phyloP scores from a whole-genome alignment of 2,797 vertebrate species.

The Arrhamphus sclerolepis region DNA sequence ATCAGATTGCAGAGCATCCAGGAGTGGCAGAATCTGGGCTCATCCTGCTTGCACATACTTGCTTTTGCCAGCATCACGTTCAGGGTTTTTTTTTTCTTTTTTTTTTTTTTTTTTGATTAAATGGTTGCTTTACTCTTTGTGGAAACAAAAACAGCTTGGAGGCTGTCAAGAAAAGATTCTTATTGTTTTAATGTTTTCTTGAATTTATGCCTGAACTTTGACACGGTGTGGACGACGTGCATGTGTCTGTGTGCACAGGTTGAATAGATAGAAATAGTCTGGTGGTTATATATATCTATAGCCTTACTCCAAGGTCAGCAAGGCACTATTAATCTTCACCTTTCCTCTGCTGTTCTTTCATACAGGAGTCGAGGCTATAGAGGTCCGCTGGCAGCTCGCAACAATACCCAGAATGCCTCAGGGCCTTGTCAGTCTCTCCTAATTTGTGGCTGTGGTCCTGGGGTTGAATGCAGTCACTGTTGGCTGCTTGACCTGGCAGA shows the following conservation, averaged over 20 bases:
- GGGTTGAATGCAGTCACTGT: slow-evolving; percentile 71
- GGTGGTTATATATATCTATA: slow-evolving; percentile 62
- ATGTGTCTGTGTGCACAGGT: not conserved
- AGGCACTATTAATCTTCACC: slow-evolving; percentile 76
- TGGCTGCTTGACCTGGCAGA: slow-evolving; percentile 76
- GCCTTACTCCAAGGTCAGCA: slow-evolving; percentile 66
- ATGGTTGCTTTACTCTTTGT: not conserved
- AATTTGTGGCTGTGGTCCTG: slow-evolving; percentile 78
- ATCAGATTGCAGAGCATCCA: slow-evolving; percentile 55
- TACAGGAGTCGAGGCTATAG: slow-evolving; percentile 56
- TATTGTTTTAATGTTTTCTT: not conserved
- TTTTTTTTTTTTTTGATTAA: not conserved
- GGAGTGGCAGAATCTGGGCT: slow-evolving; percentile 38
- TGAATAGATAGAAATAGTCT: slow-evolving; percentile 23
- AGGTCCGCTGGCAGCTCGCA: slow-evolving; percentile 64
- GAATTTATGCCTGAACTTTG: not conserved
- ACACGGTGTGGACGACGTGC: not conserved
- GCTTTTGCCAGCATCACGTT: slow-evolving; percentile 8
- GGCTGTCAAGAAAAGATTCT: not conserved
- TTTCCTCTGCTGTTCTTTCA: slow-evolving; percentile 65
- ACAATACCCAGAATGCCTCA: slow-evolving; percentile 72
- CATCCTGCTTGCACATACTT: slow-evolving; percentile 21
- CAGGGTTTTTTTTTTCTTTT: not conserved
- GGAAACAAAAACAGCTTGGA: not conserved
- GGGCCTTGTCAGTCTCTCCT: slow-evolving; percentile 73